Conservation (phyloP, 2,888 invertebrate species). For the Ormyrus pomaceus region DNA sequence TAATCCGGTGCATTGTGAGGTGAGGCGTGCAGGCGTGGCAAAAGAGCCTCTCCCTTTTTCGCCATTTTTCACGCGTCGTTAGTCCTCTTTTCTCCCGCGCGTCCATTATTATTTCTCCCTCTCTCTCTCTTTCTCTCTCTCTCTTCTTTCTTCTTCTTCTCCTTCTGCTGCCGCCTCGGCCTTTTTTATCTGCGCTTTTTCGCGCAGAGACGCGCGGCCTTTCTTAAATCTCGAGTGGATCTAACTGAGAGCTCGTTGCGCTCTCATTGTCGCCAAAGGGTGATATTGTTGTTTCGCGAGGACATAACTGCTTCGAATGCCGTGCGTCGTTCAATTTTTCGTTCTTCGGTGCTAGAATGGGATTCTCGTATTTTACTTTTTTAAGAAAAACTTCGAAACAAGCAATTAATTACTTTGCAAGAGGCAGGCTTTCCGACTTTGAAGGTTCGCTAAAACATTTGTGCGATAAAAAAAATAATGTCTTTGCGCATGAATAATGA, state of each 20-base stretch:
- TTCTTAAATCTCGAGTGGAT: slow-evolving; percentile 34
- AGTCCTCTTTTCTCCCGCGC: slow-evolving; percentile 55
- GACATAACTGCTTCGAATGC: too few species aligned
- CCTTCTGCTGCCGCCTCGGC: too few species aligned
- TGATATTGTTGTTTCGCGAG: too few species aligned
- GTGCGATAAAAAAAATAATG: too few species aligned
- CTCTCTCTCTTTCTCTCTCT: not conserved
- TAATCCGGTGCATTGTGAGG: slow-evolving; percentile 76
- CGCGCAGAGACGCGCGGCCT: slow-evolving; percentile 23
- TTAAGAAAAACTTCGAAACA: not conserved
- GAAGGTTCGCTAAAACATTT: too few species aligned
- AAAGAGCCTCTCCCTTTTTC: slow-evolving; percentile 63
- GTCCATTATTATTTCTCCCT: slow-evolving; percentile 53
- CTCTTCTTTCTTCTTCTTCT: too few species aligned
- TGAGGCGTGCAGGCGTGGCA: slow-evolving; percentile 73
- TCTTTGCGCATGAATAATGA: too few species aligned
- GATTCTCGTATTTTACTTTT: not conserved
- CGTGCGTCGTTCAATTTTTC: too few species aligned
- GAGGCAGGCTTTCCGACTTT: not conserved
- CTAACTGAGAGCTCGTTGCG: slow-evolving; percentile 13
- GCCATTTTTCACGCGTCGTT: slow-evolving; percentile 58
- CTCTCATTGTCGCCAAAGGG: not conserved
- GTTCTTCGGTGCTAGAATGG: not conserved
- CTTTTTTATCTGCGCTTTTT: not conserved
- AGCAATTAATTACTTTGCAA: not conserved